Evolutionary conservation across 2,888 invertebrate genomes (phyloP), one percentile per base, ranked within the genome.

Genomic region (Malthinus flaveolus): DNA sequence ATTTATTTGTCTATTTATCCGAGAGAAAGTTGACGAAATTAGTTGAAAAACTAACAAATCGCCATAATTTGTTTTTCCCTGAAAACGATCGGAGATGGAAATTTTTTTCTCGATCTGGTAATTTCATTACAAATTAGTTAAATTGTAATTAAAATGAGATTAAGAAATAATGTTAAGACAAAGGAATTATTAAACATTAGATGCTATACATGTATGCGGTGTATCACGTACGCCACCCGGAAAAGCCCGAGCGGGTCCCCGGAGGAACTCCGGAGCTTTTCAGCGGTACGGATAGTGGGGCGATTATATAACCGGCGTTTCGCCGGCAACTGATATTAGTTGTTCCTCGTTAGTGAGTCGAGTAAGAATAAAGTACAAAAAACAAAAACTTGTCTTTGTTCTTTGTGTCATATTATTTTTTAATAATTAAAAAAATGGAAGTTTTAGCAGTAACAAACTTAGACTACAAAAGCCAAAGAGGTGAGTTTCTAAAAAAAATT

Each of bases 171-270:
- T 49, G 34, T 45, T 42, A 49, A 52, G 61, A 63, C 63, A 63
- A 63, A 63, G 63, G 55, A 39, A 33, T 60, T 53, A 58, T 63
- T 63, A 61, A 54, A 51, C 56, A 52, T 58, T 33, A 52, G 45
- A 46, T 52, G 35, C 13, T 56, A 47, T 56, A 49, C 49, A 57
- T 58, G 57, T 58, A 56, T 60, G 62, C 51, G 55, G 52, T 36
- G 49, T 59, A 59, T 59, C 63, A 63, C 63, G 63, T 63, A 63
- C 53, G 39, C 63, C 58, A 53, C 49, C 5, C 63, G 63, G 56
- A 45, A 3, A 23, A 5, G 4, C 10, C 33, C 58, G 58, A 58
- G 37, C 34, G 39, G 7, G 32, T 39, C 10, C 37, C 45, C 39
- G 51, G 58, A 52, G 34, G n/a, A 15, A 31, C 9, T 31, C 13